Percentiles rank a stretch among this genome's conserved stretches.
Evolutionary conservation across 2,797 vertebrate species (phyloP).

Genomic region (Threskiornis aethiopicus): DNA sequence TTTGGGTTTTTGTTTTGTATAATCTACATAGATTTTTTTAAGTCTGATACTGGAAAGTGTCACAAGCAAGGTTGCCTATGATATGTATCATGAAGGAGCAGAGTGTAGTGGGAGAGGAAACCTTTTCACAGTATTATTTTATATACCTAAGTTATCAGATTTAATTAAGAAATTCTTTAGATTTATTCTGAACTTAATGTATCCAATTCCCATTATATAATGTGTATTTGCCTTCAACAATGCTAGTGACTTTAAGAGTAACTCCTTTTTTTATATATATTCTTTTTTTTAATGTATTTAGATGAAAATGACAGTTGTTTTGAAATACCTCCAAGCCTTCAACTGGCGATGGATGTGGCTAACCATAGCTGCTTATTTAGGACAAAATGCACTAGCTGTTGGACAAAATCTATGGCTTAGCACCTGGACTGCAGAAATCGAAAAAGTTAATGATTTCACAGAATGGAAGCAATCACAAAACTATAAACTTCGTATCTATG

Average conservation of each 20-base stretch:
- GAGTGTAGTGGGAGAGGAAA: background rate
- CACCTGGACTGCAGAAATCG: conserved; percentile 65
- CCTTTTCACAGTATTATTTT: background rate
- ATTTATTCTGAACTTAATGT: background rate
- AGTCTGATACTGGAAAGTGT: background rate
- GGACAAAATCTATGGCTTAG: conserved; percentile 73
- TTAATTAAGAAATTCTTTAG: background rate
- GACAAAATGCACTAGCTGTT: conserved; percentile 64
- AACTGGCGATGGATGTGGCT: conserved; percentile 65
- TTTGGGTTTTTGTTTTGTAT: background rate
- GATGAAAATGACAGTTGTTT: conserved; percentile 59
- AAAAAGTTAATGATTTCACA: conserved; percentile 43
- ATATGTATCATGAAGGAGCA: background rate
- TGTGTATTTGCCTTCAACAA: background rate
- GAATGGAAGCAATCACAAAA: conserved; percentile 66
- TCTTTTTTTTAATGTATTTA: background rate
- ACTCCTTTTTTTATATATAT: background rate
- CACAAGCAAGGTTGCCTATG: background rate
- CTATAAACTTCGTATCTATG: conserved; percentile 64
- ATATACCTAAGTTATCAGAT: background rate
- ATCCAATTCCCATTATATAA: background rate
- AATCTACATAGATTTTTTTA: background rate
- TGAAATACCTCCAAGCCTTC: conserved; percentile 68
- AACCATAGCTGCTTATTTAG: conserved; percentile 39
- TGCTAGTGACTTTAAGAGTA: background rate